Percentiles rank a stretch among this genome's conserved stretches.
phyloP scores from a whole-genome alignment of 2,888 invertebrate genomes.

The Empis livida region DNA sequence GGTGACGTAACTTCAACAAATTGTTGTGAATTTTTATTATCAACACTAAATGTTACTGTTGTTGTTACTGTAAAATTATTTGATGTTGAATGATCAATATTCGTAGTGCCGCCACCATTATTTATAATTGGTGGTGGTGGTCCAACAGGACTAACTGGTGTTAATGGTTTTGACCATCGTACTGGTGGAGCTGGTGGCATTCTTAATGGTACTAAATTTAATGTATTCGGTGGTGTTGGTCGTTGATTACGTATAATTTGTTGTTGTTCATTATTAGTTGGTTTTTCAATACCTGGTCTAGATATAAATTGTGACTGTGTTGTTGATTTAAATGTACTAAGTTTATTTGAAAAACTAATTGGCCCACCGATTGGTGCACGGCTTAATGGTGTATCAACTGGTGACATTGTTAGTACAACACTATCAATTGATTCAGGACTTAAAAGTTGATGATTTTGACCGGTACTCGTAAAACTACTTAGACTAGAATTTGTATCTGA shows the following conservation, averaged over 20 bases:
- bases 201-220: constrained; percentile 44
- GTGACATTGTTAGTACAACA: constrained; percentile 65
- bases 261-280: constrained; percentile 20
- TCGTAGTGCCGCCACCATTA: constrained; percentile 21
- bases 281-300: constrained; percentile 8
- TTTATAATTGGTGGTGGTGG: constrained; percentile 28
- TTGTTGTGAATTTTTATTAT: constrained; percentile 23
- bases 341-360: constrained; percentile 23
- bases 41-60: constrained; percentile 71
- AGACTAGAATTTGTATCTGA: constrained; percentile 60
- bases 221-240: constrained; percentile 71
- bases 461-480: constrained; percentile 53
- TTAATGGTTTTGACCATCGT: constrained; percentile 68
- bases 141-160: constrained; percentile 35
- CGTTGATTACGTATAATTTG: constrained; percentile 48
- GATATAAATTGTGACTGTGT: constrained; percentile 19
- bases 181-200: constrained; percentile 77
- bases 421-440: constrained; percentile 48
- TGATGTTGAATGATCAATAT: constrained; percentile 34
- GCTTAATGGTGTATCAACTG: constrained; percentile 36
- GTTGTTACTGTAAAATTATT: constrained; percentile 73
- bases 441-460: constrained; percentile 32
- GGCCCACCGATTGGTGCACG: constrained; percentile 16
- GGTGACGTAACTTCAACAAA: constrained; percentile 35
- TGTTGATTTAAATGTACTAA: constrained; percentile 57